Evolutionary conservation across 2,797 vertebrate species (phyloP).

Genomic region (Lindbergichthys nudifrons): DNA sequence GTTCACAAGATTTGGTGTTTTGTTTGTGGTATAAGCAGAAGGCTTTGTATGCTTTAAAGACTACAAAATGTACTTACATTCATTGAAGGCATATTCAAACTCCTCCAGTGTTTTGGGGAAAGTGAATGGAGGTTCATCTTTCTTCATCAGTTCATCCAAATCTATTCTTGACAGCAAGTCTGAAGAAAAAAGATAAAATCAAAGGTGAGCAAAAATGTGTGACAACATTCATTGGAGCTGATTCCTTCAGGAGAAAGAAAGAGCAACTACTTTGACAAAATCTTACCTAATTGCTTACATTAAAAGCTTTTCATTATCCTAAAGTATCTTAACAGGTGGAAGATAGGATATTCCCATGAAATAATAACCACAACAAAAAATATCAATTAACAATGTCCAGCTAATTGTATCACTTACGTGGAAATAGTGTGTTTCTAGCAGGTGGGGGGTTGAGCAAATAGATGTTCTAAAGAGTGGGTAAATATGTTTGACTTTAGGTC

Average conservation of each 20-base stretch:
- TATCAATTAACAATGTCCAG: background rate
- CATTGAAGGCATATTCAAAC: constrained; percentile 97
- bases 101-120: constrained; percentile 97
- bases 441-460: background rate
- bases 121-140: constrained; percentile 95
- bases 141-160: constrained; percentile 99
- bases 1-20: constrained; percentile 4
- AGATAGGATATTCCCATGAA: constrained; percentile 20
- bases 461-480: background rate
- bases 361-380: constrained; percentile 5
- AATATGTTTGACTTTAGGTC: constrained; percentile 25
- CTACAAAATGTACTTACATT: constrained; percentile 87
- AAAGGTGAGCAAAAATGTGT: constrained; percentile 3
- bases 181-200: constrained; percentile 59
- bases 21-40: background rate
- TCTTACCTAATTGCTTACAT: background rate
- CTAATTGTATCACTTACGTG: background rate
- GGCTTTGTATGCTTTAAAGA: constrained; percentile 19
- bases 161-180: constrained; percentile 98
- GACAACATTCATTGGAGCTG: background rate
- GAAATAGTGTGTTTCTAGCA: background rate
- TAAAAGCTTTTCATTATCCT: constrained; percentile 21
- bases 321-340: background rate
- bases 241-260: background rate
- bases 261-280: background rate